Evolutionary conservation across 2,113 vertebrate genomes (phyloP).

Genomic region (Cichladusa arquata): DNA sequence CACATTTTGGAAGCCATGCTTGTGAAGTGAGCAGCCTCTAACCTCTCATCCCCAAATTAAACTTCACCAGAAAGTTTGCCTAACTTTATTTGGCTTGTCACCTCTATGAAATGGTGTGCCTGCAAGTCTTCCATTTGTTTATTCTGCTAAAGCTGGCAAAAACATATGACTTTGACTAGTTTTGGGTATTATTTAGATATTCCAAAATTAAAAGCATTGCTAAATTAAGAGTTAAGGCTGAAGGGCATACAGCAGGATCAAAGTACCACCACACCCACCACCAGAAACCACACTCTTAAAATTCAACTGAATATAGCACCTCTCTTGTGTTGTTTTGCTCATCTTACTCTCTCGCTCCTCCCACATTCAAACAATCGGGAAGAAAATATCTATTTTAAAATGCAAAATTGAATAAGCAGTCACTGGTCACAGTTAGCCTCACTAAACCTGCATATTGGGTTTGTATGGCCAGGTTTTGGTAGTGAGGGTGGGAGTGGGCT

Average conservation of each 20-base stretch:
- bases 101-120: neutral
- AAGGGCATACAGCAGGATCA: neutral
- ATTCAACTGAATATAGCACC: neutral
- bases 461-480: neutral
- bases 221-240: slow-evolving; percentile 4
- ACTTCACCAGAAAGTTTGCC: neutral
- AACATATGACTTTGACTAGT: neutral
- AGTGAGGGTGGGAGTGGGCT: accelerated
- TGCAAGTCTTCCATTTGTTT: neutral
- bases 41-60: neutral
- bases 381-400: neutral
- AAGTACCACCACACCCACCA: neutral
- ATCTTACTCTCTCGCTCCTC: neutral
- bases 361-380: neutral
- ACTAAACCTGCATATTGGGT: neutral
- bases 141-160: neutral
- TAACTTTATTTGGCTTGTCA: slow-evolving; percentile 19
- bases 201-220: neutral
- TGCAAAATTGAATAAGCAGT: neutral
- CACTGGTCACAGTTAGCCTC: neutral
- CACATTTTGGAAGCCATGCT: neutral
- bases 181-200: neutral
- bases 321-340: neutral
- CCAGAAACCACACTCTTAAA: neutral
- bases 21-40: neutral